Base-by-base conservation (phyloP, 2,888 invertebrate genomes). In the Drosophila kanekoi region DNA sequence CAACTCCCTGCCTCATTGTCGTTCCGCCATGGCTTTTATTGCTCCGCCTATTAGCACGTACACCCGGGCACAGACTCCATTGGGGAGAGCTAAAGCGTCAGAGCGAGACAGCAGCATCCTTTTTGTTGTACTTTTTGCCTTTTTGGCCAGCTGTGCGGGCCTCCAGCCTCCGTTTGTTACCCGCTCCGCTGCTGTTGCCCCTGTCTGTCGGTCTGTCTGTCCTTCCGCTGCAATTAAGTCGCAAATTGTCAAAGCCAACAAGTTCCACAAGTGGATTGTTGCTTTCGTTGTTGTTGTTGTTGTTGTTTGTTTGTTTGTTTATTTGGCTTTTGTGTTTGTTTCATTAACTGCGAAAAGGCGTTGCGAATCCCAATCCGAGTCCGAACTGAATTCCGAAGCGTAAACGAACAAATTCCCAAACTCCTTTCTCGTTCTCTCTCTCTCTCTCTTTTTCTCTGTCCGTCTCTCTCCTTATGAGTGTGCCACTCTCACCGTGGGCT, bases 31-130 rank as follows among this genome's bases (percentile, higher is more conserved):
- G 77, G 80, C 71, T 67, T 88, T 84, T 83, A 78, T 84, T 86
- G 89, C 83, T 88, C 83, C 83, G 83, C 83, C 83, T 84, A 84
- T 84, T 84, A 86, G 72, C 82, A 82, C 88, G 64, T 68, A 76
- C 61, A 68, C 45, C 48, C 52, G 52, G 52, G 1, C 49, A 47
- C 43, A 49, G 41, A 64, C 62, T 51, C 48, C 47, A 37, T 14
- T 2, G 38, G 1, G 41, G 4, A 38, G 35, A 40, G 41, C 28
- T 1, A 32, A 18, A 20, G 58, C 23, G 41, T n/a, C 11, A 54
- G 43, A 58, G 62, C 54, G 57, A 66, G 59, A 69, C 40, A 35
- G 37, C 63, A 40, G 67, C 51, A 71, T 87, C 65, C 59, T 70
- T 77, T 69, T 60, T 57, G 54, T 59, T 45, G 56, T 61, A 66